These are phyloP conservation scores for Grammomys surdaster DNA, from an alignment of 2,113 vertebrate species.

Conservation along the genomic window DNA sequence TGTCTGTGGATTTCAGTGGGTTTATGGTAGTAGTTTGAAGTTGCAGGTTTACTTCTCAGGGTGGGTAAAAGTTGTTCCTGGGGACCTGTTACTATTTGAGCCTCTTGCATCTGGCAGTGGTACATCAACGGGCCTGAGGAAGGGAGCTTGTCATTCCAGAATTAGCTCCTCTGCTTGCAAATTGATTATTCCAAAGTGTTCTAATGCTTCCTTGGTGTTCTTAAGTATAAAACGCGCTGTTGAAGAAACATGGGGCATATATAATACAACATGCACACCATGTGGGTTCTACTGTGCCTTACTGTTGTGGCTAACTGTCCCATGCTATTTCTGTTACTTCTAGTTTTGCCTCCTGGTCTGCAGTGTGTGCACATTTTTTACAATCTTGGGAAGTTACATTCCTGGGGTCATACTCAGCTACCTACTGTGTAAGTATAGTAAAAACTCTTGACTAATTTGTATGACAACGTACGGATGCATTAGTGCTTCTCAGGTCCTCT, in stretches of 20 bases:
- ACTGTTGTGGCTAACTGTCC: conserved; percentile 42
- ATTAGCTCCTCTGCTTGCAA: neutral
- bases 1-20: neutral
- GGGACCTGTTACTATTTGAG: neutral
- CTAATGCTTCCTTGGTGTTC: neutral
- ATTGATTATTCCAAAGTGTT: neutral
- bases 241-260: neutral
- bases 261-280: neutral
- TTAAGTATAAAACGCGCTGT: neutral
- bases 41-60: neutral
- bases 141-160: neutral
- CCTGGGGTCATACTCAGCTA: conserved; percentile 97
- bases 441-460: neutral
- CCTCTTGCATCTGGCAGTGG: neutral
- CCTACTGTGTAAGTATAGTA: conserved; percentile 91
- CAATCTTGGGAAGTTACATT: conserved; percentile 97
- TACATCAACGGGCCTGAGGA: neutral
- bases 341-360: conserved; percentile 98
- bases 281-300: neutral
- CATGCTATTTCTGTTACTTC: conserved; percentile 79
- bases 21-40: neutral
- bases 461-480: neutral
- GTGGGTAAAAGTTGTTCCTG: conserved; percentile 7
- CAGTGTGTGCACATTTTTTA: conserved; percentile 97
- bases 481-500: neutral